Percentiles rank a stretch among this genome's conserved stretches.
These are phyloP conservation scores for Oreocharis arfaki DNA, from an alignment of 2,113 vertebrate genomes.

Conservation along the genomic window DNA sequence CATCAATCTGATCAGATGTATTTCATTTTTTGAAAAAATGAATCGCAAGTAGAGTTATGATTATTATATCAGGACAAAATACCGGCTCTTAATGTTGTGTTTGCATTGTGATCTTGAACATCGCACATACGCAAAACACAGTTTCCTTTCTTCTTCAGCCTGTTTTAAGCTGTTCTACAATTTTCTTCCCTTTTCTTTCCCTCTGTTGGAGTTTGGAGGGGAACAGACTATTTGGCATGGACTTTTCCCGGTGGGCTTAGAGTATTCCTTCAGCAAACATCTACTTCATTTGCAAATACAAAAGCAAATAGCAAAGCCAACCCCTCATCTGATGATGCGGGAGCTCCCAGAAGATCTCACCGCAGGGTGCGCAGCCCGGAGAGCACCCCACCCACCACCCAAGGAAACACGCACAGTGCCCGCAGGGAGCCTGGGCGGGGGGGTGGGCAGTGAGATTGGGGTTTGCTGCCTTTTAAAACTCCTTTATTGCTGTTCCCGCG, in stretches of 20 bases:
- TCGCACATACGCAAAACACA: not conserved
- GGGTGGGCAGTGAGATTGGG: fast-evolving
- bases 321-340: fast-evolving
- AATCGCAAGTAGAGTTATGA: not conserved
- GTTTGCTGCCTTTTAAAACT: fast-evolving
- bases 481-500: fast-evolving
- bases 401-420: fast-evolving
- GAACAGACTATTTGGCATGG: not conserved
- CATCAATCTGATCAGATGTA: not conserved
- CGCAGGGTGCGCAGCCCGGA: not conserved
- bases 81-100: not conserved
- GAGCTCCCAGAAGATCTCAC: not conserved
- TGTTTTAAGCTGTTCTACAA: fast-evolving
- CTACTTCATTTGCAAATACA: not conserved
- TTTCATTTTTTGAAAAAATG: not conserved
- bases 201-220: not conserved
- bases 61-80: not conserved
- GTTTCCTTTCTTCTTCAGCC: not conserved
- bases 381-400: fast-evolving
- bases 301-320: fast-evolving
- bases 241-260: not conserved
- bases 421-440: not conserved
- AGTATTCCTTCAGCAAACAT: fast-evolving
- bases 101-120: not conserved
- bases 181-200: not conserved